Evolutionary conservation across 2,797 vertebrate genomes (phyloP), one percentile per base, ranked within the genome.

Genomic region (Lacerta agilis): DNA sequence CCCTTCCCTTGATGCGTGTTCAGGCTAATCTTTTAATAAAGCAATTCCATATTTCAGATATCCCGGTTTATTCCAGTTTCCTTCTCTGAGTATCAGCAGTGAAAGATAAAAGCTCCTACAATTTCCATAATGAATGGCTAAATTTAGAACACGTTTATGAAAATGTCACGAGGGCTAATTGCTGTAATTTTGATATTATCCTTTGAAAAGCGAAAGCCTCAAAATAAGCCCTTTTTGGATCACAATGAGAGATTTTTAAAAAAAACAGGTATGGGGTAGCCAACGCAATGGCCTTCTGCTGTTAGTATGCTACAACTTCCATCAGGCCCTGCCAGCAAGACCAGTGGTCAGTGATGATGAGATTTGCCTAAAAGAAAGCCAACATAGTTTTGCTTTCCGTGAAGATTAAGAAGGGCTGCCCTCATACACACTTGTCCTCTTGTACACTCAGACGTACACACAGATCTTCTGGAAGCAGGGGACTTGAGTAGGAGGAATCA

Each of bases 131-230:
- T 25, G 55, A 78, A 78, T n/a, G 29, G 15, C 33, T 78, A 88
- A 71, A 69, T 38, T 15, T 77, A 79, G 43, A 77, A 49, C 6
- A 55, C 9, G 69, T 82, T 55, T 41, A 61, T 45, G 49, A 61
- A 79, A 23, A 73, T 55, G 20, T 73, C 45, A 73, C n/a, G 10
- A 29, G 36, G 36, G 20, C 71, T 64, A 82, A 81, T 81, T 87
- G 25, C 66, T 81, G 71, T 67, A 61, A 81, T 82, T 82, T 87
- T 80, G 27, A 73, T 73, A 87, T 81, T 61, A 64, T 36, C n/a
- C 33, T 77, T 66, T 76, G 79, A 76, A 67, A 82, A 87, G 25
- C 29, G 20, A 20, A 41, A 76, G 13, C 20, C 13, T 23, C 27
- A 73, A 81, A 79, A 76, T 33, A 83, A 76, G 58, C 18, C 29